phyloP scores from a whole-genome alignment of 2,113 vertebrate genomes.

The Phainopepla nitens region DNA sequence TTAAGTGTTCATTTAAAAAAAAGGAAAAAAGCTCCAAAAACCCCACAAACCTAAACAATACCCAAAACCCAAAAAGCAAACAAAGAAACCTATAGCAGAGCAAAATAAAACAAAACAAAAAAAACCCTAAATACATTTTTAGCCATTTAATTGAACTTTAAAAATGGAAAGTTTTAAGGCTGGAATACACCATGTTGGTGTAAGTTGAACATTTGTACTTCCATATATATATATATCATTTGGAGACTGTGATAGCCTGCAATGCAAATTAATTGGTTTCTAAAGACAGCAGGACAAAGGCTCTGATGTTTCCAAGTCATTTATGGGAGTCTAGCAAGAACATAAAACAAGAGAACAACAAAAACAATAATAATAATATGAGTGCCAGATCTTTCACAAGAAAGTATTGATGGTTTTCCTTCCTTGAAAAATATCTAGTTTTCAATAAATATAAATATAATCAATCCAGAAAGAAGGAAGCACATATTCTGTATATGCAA shows the following conservation, averaged over 20 bases:
- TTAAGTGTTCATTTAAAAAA: background rate
- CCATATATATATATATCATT: background rate
- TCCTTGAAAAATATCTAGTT: background rate
- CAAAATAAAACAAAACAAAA: background rate
- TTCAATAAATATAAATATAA: background rate
- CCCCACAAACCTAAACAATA: too few relatives aligned
- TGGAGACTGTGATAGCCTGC: background rate
- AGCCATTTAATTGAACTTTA: background rate
- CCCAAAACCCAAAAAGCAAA: background rate
- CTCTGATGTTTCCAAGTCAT: background rate
- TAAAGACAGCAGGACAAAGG: background rate
- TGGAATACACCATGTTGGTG: background rate
- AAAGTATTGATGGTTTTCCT: background rate
- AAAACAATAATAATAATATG: background rate
- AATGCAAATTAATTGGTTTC: background rate
- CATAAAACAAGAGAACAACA: background rate
- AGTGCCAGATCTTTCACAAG: background rate
- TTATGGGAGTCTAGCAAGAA: background rate
- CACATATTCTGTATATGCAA: accelerated
- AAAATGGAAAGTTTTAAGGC: background rate
- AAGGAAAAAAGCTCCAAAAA: background rate
- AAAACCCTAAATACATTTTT: background rate
- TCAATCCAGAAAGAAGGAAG: background rate
- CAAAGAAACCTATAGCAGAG: background rate
- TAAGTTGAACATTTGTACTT: background rate